A percentile compares a stretch with the other conserved stretches of the same genome.
Conservation (phyloP, 92 coral and sea anemone species). For the Meandrina meandrites region DNA sequence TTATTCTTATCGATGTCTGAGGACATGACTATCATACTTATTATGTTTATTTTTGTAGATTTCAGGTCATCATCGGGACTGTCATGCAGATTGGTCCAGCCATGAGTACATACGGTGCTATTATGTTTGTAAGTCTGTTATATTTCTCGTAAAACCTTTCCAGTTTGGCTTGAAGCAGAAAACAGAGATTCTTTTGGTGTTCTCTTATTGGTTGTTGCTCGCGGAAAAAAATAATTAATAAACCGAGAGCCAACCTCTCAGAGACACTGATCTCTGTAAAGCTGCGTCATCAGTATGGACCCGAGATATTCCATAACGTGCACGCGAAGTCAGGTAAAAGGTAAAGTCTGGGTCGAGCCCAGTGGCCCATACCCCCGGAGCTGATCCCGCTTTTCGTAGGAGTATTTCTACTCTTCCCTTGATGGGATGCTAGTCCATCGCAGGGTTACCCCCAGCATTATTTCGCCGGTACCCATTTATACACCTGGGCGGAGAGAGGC, state of each 20-base stretch:
- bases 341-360: no score
- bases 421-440: no score
- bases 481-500: no score
- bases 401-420: no score
- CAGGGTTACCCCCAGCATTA: no score
- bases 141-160: background rate
- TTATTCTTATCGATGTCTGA: no score
- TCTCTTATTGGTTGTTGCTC: background rate
- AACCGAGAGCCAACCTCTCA: background rate
- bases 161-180: background rate
- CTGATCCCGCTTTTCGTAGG: no score
- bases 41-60: constrained; percentile 49
- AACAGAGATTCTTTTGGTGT: background rate
- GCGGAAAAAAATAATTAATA: no score
- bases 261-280: background rate
- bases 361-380: no score
- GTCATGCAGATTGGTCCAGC: constrained; percentile 99
- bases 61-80: constrained; percentile 89
- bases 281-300: background rate
- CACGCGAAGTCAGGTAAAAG: no score
- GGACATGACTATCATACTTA: background rate
- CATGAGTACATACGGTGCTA: constrained; percentile 83
- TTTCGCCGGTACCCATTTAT: no score
- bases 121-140: constrained; percentile 79
- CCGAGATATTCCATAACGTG: no score